These are phyloP conservation scores for Pantala flavescens DNA, from an alignment of 1,140 invertebrate genomes.

Conservation along the genomic window DNA sequence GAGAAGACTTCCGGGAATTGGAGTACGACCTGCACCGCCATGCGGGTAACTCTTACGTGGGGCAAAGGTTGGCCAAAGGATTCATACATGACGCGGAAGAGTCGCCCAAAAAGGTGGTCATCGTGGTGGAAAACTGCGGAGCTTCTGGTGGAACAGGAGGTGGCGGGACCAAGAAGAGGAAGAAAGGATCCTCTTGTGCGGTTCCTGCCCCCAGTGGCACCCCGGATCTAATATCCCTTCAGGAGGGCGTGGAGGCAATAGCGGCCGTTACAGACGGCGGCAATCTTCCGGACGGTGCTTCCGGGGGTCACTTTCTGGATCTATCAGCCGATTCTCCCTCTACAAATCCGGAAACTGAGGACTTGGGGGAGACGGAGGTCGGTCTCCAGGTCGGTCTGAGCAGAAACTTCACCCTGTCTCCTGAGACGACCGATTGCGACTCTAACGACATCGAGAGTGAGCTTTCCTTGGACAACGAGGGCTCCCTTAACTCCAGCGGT, in stretches of 20 bases:
- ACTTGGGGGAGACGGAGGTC: conserved; percentile 54
- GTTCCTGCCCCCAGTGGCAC: conserved; percentile 21
- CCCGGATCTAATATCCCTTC: conserved; percentile 26
- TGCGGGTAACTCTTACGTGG: conserved; percentile 64
- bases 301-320: conserved; percentile 41
- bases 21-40: conserved; percentile 73
- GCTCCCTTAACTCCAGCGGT: conserved; percentile 30
- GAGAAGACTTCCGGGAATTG: conserved; percentile 50
- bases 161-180: neutral
- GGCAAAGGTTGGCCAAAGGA: conserved; percentile 62
- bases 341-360: conserved; percentile 44
- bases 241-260: conserved; percentile 18
- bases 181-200: conserved; percentile 13
- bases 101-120: conserved; percentile 34
- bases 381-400: conserved; percentile 41
- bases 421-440: conserved; percentile 92
- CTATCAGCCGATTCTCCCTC: conserved; percentile 48
- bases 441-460: conserved; percentile 80
- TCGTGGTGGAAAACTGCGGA: neutral
- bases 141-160: neutral
- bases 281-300: conserved; percentile 31
- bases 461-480: conserved; percentile 46
- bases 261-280: conserved; percentile 42
- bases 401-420: conserved; percentile 78
- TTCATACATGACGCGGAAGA: conserved; percentile 35